Evolutionary conservation across 2,888 invertebrate species (phyloP), one percentile per base, ranked within the genome.

Genomic region (Melolontha melolontha): DNA sequence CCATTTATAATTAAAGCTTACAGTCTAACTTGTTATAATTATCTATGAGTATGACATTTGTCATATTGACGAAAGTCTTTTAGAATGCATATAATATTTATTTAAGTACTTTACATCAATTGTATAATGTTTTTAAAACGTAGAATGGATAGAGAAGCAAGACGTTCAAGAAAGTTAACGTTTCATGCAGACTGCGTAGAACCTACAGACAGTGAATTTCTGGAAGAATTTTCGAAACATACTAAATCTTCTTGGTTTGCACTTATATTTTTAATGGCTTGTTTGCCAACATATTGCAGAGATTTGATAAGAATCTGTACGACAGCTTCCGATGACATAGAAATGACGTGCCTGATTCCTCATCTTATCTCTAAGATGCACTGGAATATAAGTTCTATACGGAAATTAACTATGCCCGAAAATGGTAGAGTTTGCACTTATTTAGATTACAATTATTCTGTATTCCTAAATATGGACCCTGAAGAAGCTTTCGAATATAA

Each of bases 201-300:
- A 40, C 66, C 66, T 1, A 59, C 66, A 50, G 66, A 66, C n/a
- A 29, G 49, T 14, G 66, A 66, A 57, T 66, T 66, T 57, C 22
- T 40, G 5, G 66, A 66, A n/a, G 6, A 14, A n/a, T 66, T 55
- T 40, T 39, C 17, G 5, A 34, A 50, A 34, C 39, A 57, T 14
- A 40, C 7, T 5, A 5, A 16, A 14, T 57, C 66, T 4, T 16
- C 41, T 10, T 66, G 66, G 66, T 66, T 66, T 12, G 22, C 41
- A 11, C 17, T 41, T 22, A 41, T 49, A 2, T 49, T 66, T 49
- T 10, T 59, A 17, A 17, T 66, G 22, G 39, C 49, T 7, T 50
- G 40, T 11, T 1, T 66, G 22, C 57, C 57, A 10, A 22, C 22
- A 22, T 66, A 49, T 40, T 39, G 57, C 14, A 29, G 41, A 51